A percentile compares a stretch with the other conserved stretches of the same genome.
phyloP scores from a whole-genome alignment of 2,888 invertebrate species.

The Drosophila mimetica region DNA sequence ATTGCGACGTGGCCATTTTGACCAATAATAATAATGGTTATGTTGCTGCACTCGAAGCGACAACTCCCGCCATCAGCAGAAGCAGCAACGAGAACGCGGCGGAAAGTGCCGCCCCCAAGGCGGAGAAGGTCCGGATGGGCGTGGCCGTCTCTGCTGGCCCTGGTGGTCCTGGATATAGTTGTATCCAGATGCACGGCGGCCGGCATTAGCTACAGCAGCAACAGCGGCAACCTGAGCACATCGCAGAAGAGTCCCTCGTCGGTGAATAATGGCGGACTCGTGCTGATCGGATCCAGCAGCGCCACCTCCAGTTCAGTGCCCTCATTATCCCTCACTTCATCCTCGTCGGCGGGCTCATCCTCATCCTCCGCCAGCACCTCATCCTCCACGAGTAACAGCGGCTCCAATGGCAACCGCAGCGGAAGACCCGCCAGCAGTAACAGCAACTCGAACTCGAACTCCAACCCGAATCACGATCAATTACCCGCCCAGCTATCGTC shows the following conservation, averaged over 20 bases:
- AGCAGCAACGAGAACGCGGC: conserved; percentile 47
- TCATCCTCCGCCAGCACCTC: conserved; percentile 32
- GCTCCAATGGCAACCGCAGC: conserved; percentile 39
- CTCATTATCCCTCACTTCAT: conserved; percentile 72
- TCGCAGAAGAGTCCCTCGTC: conserved; percentile 45
- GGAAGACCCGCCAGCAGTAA: conserved; percentile 43
- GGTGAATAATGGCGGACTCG: conserved; percentile 65
- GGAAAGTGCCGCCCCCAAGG: conserved; percentile 43
- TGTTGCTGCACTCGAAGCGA: conserved; percentile 83
- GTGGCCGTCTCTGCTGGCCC: conserved; percentile 41
- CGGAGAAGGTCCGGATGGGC: neutral
- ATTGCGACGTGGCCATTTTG: conserved; percentile 67
- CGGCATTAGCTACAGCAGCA: conserved; percentile 59
- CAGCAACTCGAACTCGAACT: conserved; percentile 40
- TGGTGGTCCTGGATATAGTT: conserved; percentile 66
- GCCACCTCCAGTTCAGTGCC: conserved; percentile 59
- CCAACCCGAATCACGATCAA: conserved; percentile 82
- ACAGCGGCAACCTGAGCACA: conserved; percentile 57
- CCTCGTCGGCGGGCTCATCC: conserved; percentile 37
- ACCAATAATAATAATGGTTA: conserved; percentile 83
- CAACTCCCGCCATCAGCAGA: conserved; percentile 64
- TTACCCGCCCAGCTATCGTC: conserved; percentile 88
- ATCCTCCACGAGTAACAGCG: conserved; percentile 18
- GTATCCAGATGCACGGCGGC: conserved; percentile 60
- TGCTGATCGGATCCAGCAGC: conserved; percentile 71